Evolutionary conservation across 2,113 vertebrate species (phyloP).

Genomic region (Edolisoma coerulescens): DNA sequence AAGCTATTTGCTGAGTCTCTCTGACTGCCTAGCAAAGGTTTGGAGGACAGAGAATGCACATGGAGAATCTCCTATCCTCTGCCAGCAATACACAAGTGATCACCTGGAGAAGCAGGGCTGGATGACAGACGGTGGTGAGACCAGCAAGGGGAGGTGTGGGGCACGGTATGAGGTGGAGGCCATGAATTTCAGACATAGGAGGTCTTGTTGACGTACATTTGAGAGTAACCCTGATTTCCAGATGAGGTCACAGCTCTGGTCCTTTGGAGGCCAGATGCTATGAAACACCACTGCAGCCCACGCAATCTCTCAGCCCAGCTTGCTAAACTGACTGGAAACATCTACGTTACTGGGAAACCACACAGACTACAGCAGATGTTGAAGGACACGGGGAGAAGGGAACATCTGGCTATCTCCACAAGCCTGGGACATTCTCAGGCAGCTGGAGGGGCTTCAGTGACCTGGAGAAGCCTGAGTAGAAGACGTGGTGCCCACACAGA

Average conservation of each 20-base stretch:
- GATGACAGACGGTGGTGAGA: neutral
- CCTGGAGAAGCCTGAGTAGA: neutral
- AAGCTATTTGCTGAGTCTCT: neutral
- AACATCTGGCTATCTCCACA: neutral
- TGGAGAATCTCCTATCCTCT: neutral
- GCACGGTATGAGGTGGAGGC: neutral
- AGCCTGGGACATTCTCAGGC: neutral
- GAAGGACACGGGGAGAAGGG: neutral
- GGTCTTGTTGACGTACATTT: neutral
- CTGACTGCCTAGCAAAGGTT: neutral
- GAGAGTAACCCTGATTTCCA: neutral
- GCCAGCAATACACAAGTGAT: neutral
- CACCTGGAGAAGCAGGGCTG: neutral
- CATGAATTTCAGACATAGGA: neutral
- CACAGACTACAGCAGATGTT: neutral
- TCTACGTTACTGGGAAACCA: neutral
- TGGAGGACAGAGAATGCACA: neutral
- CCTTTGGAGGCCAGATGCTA: slow-evolving; percentile 2
- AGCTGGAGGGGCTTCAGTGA: neutral
- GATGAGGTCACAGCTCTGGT: neutral
- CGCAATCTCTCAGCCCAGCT: neutral
- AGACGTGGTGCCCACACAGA: neutral
- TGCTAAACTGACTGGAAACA: neutral
- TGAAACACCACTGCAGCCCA: neutral
- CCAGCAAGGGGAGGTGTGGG: neutral